Evolutionary conservation across 1,140 invertebrate genomes (phyloP).

Genomic region (Telenomus remus): DNA sequence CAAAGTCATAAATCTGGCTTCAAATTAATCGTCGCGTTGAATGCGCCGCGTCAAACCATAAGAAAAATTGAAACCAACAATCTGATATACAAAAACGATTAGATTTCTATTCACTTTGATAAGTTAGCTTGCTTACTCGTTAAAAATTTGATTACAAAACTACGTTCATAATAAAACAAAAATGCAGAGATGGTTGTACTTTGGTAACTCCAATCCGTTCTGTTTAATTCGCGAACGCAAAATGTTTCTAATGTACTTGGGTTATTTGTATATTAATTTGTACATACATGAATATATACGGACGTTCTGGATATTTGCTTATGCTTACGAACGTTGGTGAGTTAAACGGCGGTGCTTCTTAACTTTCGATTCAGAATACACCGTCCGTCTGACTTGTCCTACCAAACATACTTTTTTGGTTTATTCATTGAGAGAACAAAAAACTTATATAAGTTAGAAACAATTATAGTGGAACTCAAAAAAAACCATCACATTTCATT

Average conservation of each 20-base stretch:
- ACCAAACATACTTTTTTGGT: slow-evolving; percentile 14
- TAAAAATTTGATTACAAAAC: slow-evolving; percentile 40
- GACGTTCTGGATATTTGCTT: slow-evolving; percentile 18
- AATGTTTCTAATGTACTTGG: slow-evolving; percentile 3
- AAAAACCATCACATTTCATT: too few relatives aligned
- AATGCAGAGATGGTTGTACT: slow-evolving; percentile 29
- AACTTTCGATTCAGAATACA: slow-evolving; percentile 1
- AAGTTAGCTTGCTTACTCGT: slow-evolving; percentile 27
- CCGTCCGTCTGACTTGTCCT: background rate
- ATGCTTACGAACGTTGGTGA: slow-evolving; percentile 1
- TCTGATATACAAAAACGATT: too few relatives aligned
- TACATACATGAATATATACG: slow-evolving; percentile 51
- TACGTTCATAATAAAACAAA: slow-evolving; percentile 20
- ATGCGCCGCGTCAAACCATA: too few relatives aligned
- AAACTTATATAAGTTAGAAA: slow-evolving; percentile 8
- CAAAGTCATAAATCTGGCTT: too few relatives aligned
- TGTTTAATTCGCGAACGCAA: slow-evolving; percentile 35
- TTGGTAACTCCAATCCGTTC: slow-evolving; percentile 25
- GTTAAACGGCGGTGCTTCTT: background rate
- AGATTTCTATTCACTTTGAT: slow-evolving; percentile 20
- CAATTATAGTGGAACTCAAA: slow-evolving; percentile 11
- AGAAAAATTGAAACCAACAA: too few relatives aligned
- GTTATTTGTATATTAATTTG: slow-evolving; percentile 32
- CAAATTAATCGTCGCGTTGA: too few relatives aligned
- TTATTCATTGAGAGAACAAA: slow-evolving; percentile 38